These are phyloP conservation scores for Pachypanchax playfairii DNA, from an alignment of 2,113 vertebrate species.

Conservation along the genomic window DNA sequence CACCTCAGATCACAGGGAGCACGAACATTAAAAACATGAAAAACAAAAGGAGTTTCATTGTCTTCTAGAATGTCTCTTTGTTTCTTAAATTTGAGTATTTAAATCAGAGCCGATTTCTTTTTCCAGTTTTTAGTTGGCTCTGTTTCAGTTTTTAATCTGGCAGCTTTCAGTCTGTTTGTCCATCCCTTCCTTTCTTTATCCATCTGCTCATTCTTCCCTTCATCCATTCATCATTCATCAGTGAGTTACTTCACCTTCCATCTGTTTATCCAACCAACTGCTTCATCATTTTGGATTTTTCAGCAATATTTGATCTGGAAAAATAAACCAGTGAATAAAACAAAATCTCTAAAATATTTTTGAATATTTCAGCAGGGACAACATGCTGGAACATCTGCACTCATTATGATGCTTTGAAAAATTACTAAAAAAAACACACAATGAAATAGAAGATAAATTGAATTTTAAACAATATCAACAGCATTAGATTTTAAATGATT, in stretches of 20 bases:
- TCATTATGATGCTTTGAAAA: too few relatives aligned
- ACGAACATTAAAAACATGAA: neutral
- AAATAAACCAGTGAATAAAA: neutral
- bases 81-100: neutral
- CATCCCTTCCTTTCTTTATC: constrained; percentile 17
- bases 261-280: neutral
- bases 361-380: too few relatives aligned
- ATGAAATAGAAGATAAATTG: too few relatives aligned
- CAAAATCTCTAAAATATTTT: neutral
- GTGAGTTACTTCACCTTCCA: constrained; percentile 11
- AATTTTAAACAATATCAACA: too few relatives aligned
- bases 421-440: too few relatives aligned
- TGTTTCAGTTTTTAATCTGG: neutral
- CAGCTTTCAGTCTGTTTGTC: neutral
- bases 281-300: neutral
- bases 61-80: neutral
- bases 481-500: too few relatives aligned
- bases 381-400: too few relatives aligned
- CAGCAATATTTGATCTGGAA: neutral
- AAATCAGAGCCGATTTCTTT: neutral
- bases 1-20: constrained; percentile 18
- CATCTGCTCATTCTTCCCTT: constrained; percentile 27
- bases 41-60: too few relatives aligned
- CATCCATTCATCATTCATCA: constrained; percentile 31
- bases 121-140: neutral